A percentile compares a stretch with the other conserved stretches of the same genome.
These are phyloP conservation scores for Atherinosoma microstoma DNA, from an alignment of 2,797 vertebrate species.

Conservation along the genomic window DNA sequence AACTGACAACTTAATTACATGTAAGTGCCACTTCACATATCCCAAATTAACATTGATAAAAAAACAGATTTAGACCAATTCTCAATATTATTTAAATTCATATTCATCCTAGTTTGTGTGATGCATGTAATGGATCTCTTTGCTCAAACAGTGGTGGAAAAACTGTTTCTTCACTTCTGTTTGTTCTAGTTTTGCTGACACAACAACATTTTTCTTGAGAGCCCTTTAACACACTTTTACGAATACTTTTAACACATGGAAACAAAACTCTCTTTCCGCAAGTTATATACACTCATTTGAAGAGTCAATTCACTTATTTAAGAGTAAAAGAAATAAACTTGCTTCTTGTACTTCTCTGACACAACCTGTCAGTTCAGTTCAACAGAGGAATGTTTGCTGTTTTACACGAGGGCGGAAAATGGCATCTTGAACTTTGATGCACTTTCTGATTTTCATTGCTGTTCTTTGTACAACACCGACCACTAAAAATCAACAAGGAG, in stretches of 20 bases:
- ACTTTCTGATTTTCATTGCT: not conserved
- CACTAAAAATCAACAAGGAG: constrained; percentile 6
- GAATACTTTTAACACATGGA: not conserved
- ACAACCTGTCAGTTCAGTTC: constrained; percentile 10
- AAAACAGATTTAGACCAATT: not conserved
- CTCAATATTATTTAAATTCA: not conserved
- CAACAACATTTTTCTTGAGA: not conserved
- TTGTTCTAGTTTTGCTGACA: not conserved
- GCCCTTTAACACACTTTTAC: not conserved
- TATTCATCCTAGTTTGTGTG: not conserved
- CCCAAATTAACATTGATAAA: too few relatives aligned
- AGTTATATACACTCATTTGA: too few relatives aligned
- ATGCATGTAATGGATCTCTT: not conserved
- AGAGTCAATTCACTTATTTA: constrained; percentile 11
- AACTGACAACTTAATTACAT: too few relatives aligned
- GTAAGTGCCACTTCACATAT: too few relatives aligned
- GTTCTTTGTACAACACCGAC: not conserved
- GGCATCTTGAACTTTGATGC: not conserved
- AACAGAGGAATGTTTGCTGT: constrained; percentile 15
- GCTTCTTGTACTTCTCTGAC: not conserved
- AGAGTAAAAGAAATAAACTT: constrained; percentile 5
- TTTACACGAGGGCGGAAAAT: not conserved
- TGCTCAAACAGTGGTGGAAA: not conserved
- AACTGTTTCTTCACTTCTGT: not conserved
- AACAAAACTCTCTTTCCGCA: not conserved